phyloP scores from a whole-genome alignment of 2,888 invertebrate genomes.

The Aradus depressus region DNA sequence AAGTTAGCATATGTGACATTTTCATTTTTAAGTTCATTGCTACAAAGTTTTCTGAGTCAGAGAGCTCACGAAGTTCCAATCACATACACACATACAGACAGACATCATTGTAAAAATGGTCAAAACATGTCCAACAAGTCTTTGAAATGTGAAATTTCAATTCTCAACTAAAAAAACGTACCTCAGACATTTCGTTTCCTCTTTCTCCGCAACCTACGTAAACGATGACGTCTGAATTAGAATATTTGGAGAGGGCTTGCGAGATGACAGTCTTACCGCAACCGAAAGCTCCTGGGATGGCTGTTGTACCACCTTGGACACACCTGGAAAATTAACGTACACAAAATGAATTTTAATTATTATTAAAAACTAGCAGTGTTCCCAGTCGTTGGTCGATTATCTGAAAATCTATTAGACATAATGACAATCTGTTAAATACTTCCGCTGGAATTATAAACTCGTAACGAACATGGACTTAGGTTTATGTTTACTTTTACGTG shows the following conservation, averaged over 20 bases:
- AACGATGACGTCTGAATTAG: slow-evolving; percentile 97
- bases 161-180: slow-evolving; percentile 26
- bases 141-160: background rate
- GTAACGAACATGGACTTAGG: too few species aligned
- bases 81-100: too few species aligned
- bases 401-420: background rate
- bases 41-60: too few species aligned
- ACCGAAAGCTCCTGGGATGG: slow-evolving; percentile 98
- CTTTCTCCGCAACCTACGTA: slow-evolving; percentile 99
- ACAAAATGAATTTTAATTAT: background rate
- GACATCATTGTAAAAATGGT: too few species aligned
- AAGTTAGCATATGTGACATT: too few species aligned
- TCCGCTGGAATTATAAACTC: background rate
- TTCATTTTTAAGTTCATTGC: too few species aligned
- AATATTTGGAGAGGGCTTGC: slow-evolving; percentile 97
- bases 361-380: background rate
- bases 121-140: too few species aligned
- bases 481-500: too few species aligned
- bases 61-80: too few species aligned
- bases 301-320: slow-evolving; percentile 97
- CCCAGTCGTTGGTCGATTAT: background rate
- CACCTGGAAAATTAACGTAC: slow-evolving; percentile 49
- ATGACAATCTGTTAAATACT: background rate
- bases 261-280: slow-evolving; percentile 99
- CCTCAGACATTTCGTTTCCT: slow-evolving; percentile 99